phyloP scores from a whole-genome alignment of 2,113 vertebrate species.

The Jaculus jaculus region DNA sequence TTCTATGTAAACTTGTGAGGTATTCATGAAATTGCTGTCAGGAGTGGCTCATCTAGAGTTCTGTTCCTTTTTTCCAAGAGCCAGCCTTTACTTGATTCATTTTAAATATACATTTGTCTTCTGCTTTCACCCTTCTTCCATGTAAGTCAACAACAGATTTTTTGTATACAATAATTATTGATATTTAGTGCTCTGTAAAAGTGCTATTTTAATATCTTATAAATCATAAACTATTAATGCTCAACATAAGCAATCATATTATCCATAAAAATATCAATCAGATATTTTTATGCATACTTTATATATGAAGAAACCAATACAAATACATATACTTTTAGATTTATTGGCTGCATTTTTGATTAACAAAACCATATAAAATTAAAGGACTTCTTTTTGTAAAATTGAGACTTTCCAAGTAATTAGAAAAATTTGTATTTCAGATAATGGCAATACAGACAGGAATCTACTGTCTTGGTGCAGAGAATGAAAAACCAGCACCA shows the following conservation, averaged over 20 bases:
- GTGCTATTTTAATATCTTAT: neutral
- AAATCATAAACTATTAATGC: neutral
- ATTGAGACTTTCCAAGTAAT: neutral
- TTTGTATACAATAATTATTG: neutral
- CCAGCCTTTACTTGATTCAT: neutral
- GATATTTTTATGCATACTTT: neutral
- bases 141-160: neutral
- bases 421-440: neutral
- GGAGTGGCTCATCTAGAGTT: neutral
- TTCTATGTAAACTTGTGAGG: neutral
- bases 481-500: neutral
- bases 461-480: neutral
- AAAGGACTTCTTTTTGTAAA: neutral
- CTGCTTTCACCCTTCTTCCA: neutral
- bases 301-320: neutral
- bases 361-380: neutral
- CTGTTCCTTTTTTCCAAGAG: neutral
- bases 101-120: neutral
- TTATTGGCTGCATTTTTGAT: constrained; percentile 6
- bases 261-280: neutral
- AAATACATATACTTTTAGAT: neutral
- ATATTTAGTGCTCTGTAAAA: neutral
- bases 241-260: too few relatives aligned
- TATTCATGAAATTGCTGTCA: neutral
- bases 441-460: neutral